Conservation (phyloP, 2,888 invertebrate species). For the Heliconius cydno region DNA sequence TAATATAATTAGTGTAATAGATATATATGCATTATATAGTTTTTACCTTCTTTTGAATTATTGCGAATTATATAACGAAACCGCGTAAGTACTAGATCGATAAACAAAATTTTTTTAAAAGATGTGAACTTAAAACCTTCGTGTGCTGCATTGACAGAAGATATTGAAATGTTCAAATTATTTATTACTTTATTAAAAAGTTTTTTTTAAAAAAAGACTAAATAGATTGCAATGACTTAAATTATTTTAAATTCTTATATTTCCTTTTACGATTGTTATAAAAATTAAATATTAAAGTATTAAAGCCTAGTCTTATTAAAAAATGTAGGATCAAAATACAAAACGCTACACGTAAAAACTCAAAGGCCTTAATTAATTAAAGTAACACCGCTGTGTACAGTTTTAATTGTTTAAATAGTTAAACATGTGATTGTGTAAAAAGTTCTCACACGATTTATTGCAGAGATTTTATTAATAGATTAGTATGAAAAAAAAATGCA, state of each 20-base stretch:
- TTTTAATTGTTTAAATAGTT: conserved; percentile 30
- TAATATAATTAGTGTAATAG: background rate
- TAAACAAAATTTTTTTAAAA: background rate
- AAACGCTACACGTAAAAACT: conserved; percentile 11
- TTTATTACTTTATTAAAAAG: too few relatives aligned
- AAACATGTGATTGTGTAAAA: conserved; percentile 12
- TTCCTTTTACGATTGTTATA: background rate
- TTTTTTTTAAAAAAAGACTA: too few relatives aligned
- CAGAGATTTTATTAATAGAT: background rate
- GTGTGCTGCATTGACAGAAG: too few relatives aligned
- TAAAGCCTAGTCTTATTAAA: background rate
- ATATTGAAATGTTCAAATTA: too few relatives aligned
- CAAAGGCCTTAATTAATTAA: conserved; percentile 26
- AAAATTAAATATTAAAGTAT: background rate
- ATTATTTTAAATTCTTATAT: background rate
- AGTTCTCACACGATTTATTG: conserved; percentile 10
- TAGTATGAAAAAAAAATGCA: background rate
- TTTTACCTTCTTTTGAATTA: background rate
- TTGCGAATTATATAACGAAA: background rate
- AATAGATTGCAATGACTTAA: too few relatives aligned
- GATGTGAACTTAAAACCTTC: background rate
- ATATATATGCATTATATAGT: too few relatives aligned
- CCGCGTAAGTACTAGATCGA: background rate
- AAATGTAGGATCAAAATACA: conserved; percentile 19
- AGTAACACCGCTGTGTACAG: conserved; percentile 26